Percentiles rank a stretch among this genome's conserved stretches.
Evolutionary conservation across 2,888 invertebrate species (phyloP).

Genomic region (Agrilus cyanescens): DNA sequence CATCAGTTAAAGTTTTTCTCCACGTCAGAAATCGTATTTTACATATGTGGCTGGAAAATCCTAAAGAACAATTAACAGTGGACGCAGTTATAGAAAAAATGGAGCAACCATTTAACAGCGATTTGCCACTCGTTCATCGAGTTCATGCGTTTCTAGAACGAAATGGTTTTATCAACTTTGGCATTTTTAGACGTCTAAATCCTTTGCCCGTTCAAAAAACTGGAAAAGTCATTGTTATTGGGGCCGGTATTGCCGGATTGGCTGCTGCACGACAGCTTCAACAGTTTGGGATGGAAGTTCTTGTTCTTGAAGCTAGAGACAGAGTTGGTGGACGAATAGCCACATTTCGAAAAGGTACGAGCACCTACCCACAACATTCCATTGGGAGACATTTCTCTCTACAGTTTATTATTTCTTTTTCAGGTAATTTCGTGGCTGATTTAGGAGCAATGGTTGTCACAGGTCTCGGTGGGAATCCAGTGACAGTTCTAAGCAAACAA

Average conservation of each 20-base stretch:
- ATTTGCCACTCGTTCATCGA: conserved; percentile 69
- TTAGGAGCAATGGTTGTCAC: conserved; percentile 95
- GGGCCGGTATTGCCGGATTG: conserved; percentile 83
- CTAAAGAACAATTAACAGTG: conserved; percentile 78
- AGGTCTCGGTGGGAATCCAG: conserved; percentile 91
- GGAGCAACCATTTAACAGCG: conserved; percentile 87
- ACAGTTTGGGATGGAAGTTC: conserved; percentile 92
- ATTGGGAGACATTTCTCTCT: background rate
- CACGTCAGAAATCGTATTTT: conserved; percentile 84
- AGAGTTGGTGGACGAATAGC: conserved; percentile 94
- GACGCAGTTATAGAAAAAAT: conserved; percentile 73
- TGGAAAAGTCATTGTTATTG: conserved; percentile 53
- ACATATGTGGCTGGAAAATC: conserved; percentile 93
- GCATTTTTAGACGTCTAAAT: conserved; percentile 80
- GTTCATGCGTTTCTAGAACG: conserved; percentile 87
- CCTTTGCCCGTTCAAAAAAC: conserved; percentile 53
- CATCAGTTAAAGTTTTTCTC: conserved; percentile 77
- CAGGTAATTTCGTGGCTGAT: conserved; percentile 49
- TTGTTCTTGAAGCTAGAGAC: conserved; percentile 78
- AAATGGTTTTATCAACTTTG: conserved; percentile 96
- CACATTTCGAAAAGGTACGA: conserved; percentile 80
- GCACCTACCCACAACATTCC: background rate
- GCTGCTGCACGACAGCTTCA: conserved; percentile 90
- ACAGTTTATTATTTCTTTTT: conserved; percentile 8
- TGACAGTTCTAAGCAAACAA: conserved; percentile 89